Percentiles rank a stretch among this genome's conserved stretches.
Evolutionary conservation across 2,797 vertebrate genomes (phyloP).

Genomic region (Fundulus diaphanus): DNA sequence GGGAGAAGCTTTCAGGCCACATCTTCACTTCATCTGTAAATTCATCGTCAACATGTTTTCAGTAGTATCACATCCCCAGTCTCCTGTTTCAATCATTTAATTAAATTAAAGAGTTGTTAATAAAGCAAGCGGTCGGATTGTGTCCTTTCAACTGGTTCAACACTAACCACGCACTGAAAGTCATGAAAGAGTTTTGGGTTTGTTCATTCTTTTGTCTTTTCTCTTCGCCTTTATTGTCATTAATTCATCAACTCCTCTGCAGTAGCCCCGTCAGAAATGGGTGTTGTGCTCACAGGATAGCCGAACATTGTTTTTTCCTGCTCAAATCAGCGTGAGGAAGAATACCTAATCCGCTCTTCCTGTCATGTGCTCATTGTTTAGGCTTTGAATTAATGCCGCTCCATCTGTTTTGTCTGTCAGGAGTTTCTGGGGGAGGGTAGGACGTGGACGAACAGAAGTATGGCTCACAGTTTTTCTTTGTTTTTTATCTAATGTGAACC

Average conservation of each 20-base stretch:
- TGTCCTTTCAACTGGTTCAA: slow-evolving; percentile 1
- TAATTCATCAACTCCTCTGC: not conserved
- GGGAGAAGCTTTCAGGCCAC: not conserved
- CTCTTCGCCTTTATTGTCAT: not conserved
- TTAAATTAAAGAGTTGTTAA: slow-evolving; percentile 15
- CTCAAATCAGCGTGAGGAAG: slow-evolving; percentile 65
- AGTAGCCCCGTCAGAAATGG: not conserved
- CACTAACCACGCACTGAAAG: not conserved
- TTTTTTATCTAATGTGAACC: not conserved
- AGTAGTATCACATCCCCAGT: slow-evolving; percentile 1
- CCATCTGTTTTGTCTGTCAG: slow-evolving; percentile 71
- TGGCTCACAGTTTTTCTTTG: slow-evolving; percentile 9
- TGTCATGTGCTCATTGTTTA: slow-evolving; percentile 69
- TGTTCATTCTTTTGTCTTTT: not conserved
- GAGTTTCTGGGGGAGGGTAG: slow-evolving; percentile 14
- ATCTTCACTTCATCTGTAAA: not conserved
- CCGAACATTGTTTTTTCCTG: slow-evolving; percentile 56
- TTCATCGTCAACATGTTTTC: not conserved
- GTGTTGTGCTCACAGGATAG: slow-evolving; percentile 30
- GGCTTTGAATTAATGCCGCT: slow-evolving; percentile 57
- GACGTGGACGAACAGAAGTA: slow-evolving; percentile 2
- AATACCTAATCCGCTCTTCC: slow-evolving; percentile 68
- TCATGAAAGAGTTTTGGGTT: not conserved
- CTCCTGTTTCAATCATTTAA: slow-evolving; percentile 7
- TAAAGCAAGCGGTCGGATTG: not conserved